Conservation (phyloP, 1,140 invertebrate genomes). For the Spodoptera litura region DNA sequence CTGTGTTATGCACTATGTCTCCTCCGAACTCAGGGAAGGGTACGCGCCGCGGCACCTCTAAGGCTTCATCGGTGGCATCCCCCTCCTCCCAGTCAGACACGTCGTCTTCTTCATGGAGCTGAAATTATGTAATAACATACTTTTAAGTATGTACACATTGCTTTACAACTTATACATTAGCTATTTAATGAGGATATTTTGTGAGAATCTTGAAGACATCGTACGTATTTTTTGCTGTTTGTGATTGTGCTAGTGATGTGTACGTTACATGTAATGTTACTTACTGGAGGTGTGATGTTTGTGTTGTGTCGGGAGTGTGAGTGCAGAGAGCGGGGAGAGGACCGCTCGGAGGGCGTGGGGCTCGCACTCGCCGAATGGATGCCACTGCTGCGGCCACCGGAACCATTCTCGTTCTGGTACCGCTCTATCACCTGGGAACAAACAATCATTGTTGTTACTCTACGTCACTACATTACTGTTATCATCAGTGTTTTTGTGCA, state of each 20-base stretch:
- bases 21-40: constrained; percentile 91
- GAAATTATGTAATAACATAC: constrained; percentile 44
- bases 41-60: constrained; percentile 82
- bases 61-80: constrained; percentile 75
- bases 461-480: no score
- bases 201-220: no score
- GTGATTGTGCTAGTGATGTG: no score
- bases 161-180: no score
- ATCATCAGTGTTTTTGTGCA: no score
- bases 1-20: constrained; percentile 88
- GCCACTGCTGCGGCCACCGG: constrained; percentile 82
- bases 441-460: not conserved
- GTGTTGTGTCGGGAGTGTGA: constrained; percentile 67
- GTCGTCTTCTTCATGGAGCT: constrained; percentile 78
- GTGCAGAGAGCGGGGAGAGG: constrained; percentile 71
- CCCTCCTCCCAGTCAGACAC: constrained; percentile 82
- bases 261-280: constrained; percentile 21
- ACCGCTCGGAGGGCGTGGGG: constrained; percentile 77
- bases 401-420: constrained; percentile 82
- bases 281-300: constrained; percentile 75
- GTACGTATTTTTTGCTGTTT: no score
- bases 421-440: constrained; percentile 81
- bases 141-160: not conserved
- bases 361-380: constrained; percentile 85
- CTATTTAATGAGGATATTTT: no score